Conservation (phyloP, 2,888 invertebrate genomes). For the Busseola fusca region DNA sequence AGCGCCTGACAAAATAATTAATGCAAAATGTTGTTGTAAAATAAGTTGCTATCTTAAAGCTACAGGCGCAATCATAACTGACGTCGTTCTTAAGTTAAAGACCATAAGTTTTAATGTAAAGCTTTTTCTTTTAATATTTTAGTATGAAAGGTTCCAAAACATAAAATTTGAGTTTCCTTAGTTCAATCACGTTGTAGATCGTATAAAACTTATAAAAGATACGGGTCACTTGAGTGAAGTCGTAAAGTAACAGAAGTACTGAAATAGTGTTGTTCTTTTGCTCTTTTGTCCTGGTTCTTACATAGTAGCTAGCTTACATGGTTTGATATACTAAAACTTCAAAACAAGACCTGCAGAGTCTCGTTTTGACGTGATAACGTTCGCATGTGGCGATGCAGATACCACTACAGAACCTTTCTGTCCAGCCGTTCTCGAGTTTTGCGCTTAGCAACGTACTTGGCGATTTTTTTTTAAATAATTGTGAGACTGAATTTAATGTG, state of each 20-base stretch:
- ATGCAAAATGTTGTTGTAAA: neutral
- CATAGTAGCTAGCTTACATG: too few relatives aligned
- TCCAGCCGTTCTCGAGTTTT: too few relatives aligned
- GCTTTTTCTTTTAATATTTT: conserved; percentile 21
- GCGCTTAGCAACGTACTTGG: too few relatives aligned
- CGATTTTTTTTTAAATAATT: too few relatives aligned
- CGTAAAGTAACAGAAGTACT: conserved; percentile 32
- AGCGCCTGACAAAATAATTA: conserved; percentile 17
- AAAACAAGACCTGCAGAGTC: too few relatives aligned
- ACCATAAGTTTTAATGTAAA: conserved; percentile 18
- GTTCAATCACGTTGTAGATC: conserved; percentile 47
- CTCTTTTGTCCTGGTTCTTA: conserved; percentile 6
- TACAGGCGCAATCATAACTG: conserved; percentile 16
- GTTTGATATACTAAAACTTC: too few relatives aligned
- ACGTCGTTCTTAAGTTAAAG: neutral
- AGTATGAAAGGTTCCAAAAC: conserved; percentile 33
- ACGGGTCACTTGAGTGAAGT: conserved; percentile 37
- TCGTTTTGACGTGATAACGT: too few relatives aligned
- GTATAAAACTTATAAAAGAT: conserved; percentile 51
- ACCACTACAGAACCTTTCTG: too few relatives aligned
- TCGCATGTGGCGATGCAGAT: too few relatives aligned
- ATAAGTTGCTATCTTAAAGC: neutral
- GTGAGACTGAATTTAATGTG: too few relatives aligned
- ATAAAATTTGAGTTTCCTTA: conserved; percentile 45
- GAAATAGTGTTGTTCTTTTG: conserved; percentile 28